These are phyloP conservation scores for Ia io DNA, from an alignment of 2,113 vertebrate species.

Conservation along the genomic window DNA sequence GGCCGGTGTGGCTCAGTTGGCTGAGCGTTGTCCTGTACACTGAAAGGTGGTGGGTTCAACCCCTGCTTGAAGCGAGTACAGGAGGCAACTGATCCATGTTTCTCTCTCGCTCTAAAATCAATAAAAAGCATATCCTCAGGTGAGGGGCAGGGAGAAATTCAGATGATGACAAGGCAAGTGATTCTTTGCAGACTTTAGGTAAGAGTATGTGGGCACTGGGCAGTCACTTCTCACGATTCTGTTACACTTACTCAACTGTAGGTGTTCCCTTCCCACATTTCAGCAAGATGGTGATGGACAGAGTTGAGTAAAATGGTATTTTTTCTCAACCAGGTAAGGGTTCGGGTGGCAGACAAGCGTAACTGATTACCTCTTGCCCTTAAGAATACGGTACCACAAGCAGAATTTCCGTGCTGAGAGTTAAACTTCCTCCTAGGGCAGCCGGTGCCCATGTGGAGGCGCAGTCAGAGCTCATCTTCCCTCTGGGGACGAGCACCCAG, in stretches of 20 bases:
- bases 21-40: background rate
- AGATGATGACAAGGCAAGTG: background rate
- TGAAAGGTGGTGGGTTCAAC: background rate
- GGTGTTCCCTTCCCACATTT: background rate
- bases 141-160: background rate
- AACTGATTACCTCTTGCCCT: background rate
- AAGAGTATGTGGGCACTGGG: background rate
- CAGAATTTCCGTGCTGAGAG: rapidly evolving
- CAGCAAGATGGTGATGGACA: background rate
- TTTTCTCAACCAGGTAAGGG: background rate
- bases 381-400: background rate
- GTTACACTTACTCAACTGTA: rapidly evolving
- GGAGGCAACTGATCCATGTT: background rate
- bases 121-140: background rate
- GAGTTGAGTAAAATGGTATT: background rate
- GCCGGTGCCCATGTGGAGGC: rapidly evolving
- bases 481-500: rapidly evolving
- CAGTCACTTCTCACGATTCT: background rate
- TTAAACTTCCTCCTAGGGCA: rapidly evolving
- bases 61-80: background rate
- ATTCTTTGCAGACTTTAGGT: background rate
- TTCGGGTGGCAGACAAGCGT: background rate
- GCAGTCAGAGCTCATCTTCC: background rate
- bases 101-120: background rate
- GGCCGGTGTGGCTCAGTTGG: background rate